Percentiles rank a stretch among this genome's conserved stretches.
Evolutionary conservation across 1,140 invertebrate genomes (phyloP).

Genomic region (Heliconius melpomene): DNA sequence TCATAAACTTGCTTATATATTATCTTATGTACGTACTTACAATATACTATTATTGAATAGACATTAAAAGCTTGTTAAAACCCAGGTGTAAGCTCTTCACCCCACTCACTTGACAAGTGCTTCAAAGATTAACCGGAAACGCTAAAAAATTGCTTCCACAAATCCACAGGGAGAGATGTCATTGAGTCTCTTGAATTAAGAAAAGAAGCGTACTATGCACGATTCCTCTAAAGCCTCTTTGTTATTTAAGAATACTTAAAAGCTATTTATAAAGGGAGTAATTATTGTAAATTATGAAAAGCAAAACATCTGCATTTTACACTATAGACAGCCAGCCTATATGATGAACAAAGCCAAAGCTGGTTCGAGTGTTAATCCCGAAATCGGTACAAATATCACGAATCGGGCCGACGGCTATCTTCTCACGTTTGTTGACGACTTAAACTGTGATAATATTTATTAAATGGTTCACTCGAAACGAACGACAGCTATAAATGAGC

Average conservation of each 20-base stretch:
- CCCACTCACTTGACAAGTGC: slow-evolving; percentile 13
- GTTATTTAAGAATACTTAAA: slow-evolving; percentile 71
- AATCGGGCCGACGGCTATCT: slow-evolving; percentile 77
- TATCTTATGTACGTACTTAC: neutral
- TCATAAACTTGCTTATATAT: neutral
- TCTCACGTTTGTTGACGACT: slow-evolving; percentile 79
- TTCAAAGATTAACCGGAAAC: slow-evolving; percentile 54
- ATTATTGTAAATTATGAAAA: slow-evolving; percentile 66
- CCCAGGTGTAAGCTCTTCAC: slow-evolving; percentile 48
- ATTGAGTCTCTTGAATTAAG: slow-evolving; percentile 64
- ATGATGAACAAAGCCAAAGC: slow-evolving; percentile 72
- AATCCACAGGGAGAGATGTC: slow-evolving; percentile 54
- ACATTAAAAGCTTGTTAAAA: slow-evolving; percentile 22
- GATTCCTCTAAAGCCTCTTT: slow-evolving; percentile 57
- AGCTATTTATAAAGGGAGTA: slow-evolving; percentile 61
- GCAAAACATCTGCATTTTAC: slow-evolving; percentile 65
- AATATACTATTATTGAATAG: neutral
- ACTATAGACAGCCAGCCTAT: slow-evolving; percentile 49
- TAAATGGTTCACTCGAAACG: slow-evolving; percentile 74
- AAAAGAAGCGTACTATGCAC: slow-evolving; percentile 53
- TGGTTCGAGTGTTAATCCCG: slow-evolving; percentile 72
- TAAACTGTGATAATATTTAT: slow-evolving; percentile 80
- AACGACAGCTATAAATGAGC: slow-evolving; percentile 73
- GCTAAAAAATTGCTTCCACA: slow-evolving; percentile 56
- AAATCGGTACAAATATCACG: slow-evolving; percentile 78